Evolutionary conservation across 2,113 vertebrate genomes (phyloP).

Genomic region (Camelus bactrianus): DNA sequence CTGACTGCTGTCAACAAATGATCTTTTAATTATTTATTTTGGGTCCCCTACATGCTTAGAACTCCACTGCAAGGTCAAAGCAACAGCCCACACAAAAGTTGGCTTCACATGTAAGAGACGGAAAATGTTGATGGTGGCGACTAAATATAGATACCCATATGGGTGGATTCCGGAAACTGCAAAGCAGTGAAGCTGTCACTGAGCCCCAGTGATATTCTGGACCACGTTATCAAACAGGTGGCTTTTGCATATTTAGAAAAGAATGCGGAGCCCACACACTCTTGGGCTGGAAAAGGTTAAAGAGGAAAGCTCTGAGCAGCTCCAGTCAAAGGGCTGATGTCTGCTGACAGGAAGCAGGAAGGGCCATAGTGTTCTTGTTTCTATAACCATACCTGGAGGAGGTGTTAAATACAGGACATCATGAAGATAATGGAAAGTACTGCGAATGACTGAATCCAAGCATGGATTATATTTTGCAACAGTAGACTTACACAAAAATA

Average conservation of each 20-base stretch:
- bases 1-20: slow-evolving; percentile 47
- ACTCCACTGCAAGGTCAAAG: slow-evolving; percentile 72
- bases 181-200: slow-evolving; percentile 30
- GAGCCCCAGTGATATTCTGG: slow-evolving; percentile 57
- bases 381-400: slow-evolving; percentile 32
- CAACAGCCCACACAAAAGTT: slow-evolving; percentile 57
- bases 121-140: slow-evolving; percentile 70
- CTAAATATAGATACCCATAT: slow-evolving; percentile 76
- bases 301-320: slow-evolving; percentile 8
- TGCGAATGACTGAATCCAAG: background rate
- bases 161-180: slow-evolving; percentile 76
- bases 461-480: slow-evolving; percentile 20
- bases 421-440: background rate
- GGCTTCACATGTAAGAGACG: slow-evolving; percentile 75
- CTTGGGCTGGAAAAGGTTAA: slow-evolving; percentile 60
- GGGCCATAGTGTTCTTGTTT: background rate
- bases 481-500: slow-evolving; percentile 30
- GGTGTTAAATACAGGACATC: background rate
- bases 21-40: slow-evolving; percentile 69
- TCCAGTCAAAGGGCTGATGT: background rate
- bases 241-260: slow-evolving; percentile 74
- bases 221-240: slow-evolving; percentile 71
- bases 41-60: background rate
- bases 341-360: background rate
- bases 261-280: slow-evolving; percentile 68